Evolutionary conservation across 37 sponge, comb jelly and placozoan genomes (phyloP).

Genomic region (Theonella swinhoei): DNA sequence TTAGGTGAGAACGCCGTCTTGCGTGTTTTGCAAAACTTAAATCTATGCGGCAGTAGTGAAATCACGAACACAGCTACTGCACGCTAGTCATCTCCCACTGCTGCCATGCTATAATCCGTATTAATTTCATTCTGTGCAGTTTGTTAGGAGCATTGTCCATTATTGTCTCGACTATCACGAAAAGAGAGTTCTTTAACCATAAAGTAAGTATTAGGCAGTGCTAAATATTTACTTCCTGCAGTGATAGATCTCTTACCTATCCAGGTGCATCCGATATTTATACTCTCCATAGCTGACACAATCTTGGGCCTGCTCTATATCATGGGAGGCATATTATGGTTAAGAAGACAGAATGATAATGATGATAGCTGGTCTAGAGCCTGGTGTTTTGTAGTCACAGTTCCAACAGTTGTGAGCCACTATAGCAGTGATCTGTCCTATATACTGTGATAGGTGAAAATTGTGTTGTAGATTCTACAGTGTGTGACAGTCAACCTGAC

Average conservation of each 20-base stretch:
- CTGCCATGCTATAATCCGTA: neutral
- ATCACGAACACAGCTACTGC: neutral
- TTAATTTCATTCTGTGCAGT: neutral
- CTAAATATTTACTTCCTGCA: neutral
- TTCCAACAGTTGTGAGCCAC: conserved; percentile 35
- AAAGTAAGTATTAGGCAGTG: no score
- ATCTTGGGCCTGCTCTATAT: conserved; percentile 32
- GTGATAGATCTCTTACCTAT: neutral
- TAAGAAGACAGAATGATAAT: neutral
- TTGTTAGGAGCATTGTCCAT: conserved; percentile 29
- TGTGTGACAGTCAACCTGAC: neutral
- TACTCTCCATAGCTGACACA: conserved; percentile 47
- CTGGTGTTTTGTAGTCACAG: conserved; percentile 28
- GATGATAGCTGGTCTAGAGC: neutral
- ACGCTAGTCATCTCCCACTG: neutral
- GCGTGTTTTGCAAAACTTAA: no score
- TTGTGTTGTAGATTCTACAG: neutral
- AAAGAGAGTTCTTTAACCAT: neutral
- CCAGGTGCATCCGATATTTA: conserved; percentile 53
- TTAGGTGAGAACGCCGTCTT: no score
- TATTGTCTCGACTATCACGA: conserved; percentile 4
- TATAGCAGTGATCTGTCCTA: neutral
- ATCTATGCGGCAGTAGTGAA: no score
- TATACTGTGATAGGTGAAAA: neutral
- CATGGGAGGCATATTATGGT: conserved; percentile 33